Conservation (phyloP, 2,797 vertebrate species). For the Sylvilagus floridanus region DNA sequence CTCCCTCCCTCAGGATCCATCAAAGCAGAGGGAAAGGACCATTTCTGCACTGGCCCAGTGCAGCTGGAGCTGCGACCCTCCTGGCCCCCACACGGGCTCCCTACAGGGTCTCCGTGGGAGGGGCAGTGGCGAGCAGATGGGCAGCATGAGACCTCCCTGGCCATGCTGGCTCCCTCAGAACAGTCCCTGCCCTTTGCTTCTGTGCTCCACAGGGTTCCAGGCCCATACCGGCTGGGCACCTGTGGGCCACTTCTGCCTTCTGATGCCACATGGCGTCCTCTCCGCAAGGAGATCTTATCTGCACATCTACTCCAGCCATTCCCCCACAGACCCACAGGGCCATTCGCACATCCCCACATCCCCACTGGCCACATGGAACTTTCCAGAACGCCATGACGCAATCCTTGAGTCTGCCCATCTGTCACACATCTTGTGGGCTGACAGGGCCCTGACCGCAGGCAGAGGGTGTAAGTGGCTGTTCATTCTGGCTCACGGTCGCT, state of each 20-base stretch:
- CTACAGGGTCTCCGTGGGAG: not conserved
- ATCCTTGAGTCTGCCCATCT: not conserved
- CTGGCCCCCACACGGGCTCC: not conserved
- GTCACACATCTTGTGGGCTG: not conserved
- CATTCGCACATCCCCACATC: not conserved
- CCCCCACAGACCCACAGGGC: not conserved
- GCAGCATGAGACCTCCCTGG: not conserved
- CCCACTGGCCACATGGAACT: slow-evolving; percentile 4
- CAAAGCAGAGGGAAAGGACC: too few relatives aligned
- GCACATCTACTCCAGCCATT: not conserved
- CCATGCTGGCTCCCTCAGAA: not conserved
- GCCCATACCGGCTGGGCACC: not conserved
- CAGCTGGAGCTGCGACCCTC: too few relatives aligned
- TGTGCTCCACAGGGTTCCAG: not conserved
- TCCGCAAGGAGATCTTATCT: not conserved
- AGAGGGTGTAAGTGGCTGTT: not conserved
- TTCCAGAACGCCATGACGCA: slow-evolving; percentile 34
- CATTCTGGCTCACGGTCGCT: not conserved
- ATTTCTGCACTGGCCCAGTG: too few relatives aligned
- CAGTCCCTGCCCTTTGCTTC: not conserved
- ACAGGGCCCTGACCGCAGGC: not conserved
- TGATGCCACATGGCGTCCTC: not conserved
- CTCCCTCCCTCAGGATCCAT: not conserved
- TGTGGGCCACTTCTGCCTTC: not conserved
- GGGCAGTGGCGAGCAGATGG: not conserved